Evolutionary conservation across 2,797 vertebrate genomes (phyloP).

Genomic region (Chanos chanos): DNA sequence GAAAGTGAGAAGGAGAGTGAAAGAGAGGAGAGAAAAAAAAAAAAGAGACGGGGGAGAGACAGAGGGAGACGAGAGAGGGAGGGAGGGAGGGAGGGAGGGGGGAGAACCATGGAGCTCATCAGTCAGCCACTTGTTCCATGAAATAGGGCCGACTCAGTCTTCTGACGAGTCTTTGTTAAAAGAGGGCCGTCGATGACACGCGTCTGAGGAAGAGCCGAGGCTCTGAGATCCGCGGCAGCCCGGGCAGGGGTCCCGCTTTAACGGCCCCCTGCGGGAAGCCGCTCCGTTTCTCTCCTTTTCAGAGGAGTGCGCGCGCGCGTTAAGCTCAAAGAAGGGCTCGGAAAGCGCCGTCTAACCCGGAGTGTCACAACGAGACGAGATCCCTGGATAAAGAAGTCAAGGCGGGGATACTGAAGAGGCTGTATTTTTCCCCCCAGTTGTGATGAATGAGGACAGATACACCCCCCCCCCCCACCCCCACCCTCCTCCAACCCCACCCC

Average conservation of each 20-base stretch:
- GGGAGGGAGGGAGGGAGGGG: neutral
- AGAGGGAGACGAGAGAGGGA: neutral
- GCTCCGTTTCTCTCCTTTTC: neutral
- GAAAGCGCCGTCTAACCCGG: too few relatives aligned
- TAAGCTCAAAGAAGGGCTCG: too few relatives aligned
- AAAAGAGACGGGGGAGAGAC: neutral
- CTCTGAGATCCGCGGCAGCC: constrained; percentile 26
- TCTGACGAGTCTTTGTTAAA: constrained; percentile 42
- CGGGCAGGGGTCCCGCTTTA: constrained; percentile 31
- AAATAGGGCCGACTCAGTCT: constrained; percentile 43
- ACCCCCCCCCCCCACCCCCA: too few relatives aligned
- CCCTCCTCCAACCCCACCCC: too few relatives aligned
- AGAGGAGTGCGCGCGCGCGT: neutral
- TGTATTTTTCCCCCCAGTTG: too few relatives aligned
- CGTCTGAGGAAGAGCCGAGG: constrained; percentile 20
- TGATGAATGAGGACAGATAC: too few relatives aligned
- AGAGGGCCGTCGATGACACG: constrained; percentile 43
- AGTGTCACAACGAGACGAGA: too few relatives aligned
- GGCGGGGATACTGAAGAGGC: too few relatives aligned
- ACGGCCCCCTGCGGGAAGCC: constrained; percentile 27
- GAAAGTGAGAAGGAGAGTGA: constrained; percentile 1
- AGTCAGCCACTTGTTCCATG: constrained; percentile 44
- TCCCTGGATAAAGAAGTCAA: too few relatives aligned
- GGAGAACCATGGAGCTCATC: constrained; percentile 28
- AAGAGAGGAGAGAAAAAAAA: neutral